Base-by-base conservation (phyloP, 2,113 vertebrate species). In the Pollachius pollachius region DNA sequence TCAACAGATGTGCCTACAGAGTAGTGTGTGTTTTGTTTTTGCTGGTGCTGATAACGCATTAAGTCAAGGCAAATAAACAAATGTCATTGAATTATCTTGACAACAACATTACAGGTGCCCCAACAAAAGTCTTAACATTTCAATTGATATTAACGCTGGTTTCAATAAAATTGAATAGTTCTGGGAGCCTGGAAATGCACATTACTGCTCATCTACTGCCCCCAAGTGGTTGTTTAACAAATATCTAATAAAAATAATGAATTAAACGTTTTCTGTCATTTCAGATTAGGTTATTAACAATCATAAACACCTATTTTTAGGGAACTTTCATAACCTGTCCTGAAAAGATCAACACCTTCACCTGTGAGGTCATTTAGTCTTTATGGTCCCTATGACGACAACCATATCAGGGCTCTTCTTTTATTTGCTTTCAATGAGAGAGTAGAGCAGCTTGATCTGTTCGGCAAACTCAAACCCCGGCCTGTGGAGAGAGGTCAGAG, bases 391-490 rank as follows among this genome's bases (percentile, higher is more conserved):
- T 7, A 7, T 34, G 30, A 34, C 30, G 4, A 34, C 30, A 34
- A 34, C 30, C 30, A 34, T 34, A 12, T 34, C 30, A 34, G 30
- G 30, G 30, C 30, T 34, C 30, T 34, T 21, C 58, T 18, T 71
- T 54, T 75, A 79, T n/a, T 77, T 62, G 48, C 82, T 62, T 67
- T 84, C 64, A 67, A 75, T 86, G 61, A 91, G 73, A 41, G 90
- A 91, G 61, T 89, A 81, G 4, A 91, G 84, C 18, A 90, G 84
- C 37, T 87, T 74, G 65, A 90, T 90, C 78, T 91, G 92, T 62
- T 93, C 90, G n/a, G 84, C 79, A 65, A 90, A 85, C 76, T 88
- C 80, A 19, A 92, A 92, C 66, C 89, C 90, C 17, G 84, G 85
- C 72, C 91, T 93, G 80, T 65, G 64, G 65, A 30, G 16, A 41